Evolutionary conservation across 2,888 invertebrate species (phyloP).

Genomic region (Ashinkailepas kermadecensis): DNA sequence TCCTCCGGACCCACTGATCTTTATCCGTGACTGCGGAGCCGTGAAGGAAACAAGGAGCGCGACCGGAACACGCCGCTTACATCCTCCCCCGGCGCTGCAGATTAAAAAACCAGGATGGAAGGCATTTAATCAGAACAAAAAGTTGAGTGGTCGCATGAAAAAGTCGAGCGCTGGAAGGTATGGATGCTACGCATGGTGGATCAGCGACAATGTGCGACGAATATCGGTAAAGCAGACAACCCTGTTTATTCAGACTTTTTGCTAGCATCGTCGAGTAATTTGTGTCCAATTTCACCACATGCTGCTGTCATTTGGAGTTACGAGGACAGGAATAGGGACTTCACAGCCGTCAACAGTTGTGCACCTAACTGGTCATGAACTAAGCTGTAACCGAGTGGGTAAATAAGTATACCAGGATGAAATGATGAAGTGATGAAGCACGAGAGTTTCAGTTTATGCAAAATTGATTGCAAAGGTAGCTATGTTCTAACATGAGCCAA

Average conservation of each 20-base stretch:
- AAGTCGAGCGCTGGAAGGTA: neutral
- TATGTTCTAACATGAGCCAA: no score
- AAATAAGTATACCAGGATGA: no score
- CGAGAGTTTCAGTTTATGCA: no score
- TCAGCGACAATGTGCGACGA: neutral
- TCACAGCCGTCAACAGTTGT: no score
- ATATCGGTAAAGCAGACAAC: neutral
- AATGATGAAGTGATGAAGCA: no score
- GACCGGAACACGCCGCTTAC: slow-evolving; percentile 19
- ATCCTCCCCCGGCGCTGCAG: neutral
- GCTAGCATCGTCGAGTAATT: neutral
- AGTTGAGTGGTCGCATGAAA: neutral
- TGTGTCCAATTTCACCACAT: neutral
- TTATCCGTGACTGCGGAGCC: slow-evolving; percentile 3
- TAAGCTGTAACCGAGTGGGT: no score
- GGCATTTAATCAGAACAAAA: slow-evolving; percentile 18
- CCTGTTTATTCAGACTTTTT: slow-evolving; percentile 3
- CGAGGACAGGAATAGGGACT: no score
- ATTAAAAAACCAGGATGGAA: slow-evolving; percentile 16
- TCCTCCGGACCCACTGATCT: neutral
- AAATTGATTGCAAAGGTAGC: no score
- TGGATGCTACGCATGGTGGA: neutral
- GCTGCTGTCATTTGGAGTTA: neutral
- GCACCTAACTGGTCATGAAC: no score
- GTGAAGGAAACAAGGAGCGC: slow-evolving; percentile 10